Evolutionary conservation across 1,140 invertebrate genomes (phyloP), one percentile per base, ranked within the genome.

Genomic region (Ceratosolen solmsi): DNA sequence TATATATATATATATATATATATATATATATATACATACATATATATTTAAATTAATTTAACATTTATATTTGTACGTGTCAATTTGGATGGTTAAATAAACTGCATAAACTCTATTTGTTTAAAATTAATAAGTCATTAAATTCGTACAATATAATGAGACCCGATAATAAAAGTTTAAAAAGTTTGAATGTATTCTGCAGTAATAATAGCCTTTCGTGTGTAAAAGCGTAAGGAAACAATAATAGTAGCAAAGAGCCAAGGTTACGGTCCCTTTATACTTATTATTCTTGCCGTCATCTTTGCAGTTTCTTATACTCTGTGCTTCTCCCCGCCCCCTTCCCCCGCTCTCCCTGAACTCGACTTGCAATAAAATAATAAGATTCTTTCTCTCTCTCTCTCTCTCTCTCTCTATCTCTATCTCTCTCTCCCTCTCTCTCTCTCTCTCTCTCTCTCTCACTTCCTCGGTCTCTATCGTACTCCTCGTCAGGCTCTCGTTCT

Each of bases 281-380:
- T 60, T 60, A 54, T 79, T 46, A 54, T 46, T 30, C 25, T 60
- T 60, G 30, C 4, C 49, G 54, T 75, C 17, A 74, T 80, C 25
- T 33, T 65, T 41, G 11, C 38, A n/a, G 5, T 4, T 56, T 15
- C 51, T 74, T 74, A 33, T 38, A 72, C 46, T 51, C 11, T 13
- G n/a, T 5, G 25, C 15, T 73, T 54, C 63, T 25, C 33, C 36
- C 46, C 22, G 51, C n/a, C n/a, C 20, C 41, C 33, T 17, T 22
- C 15, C 46, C 58, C 9, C 82, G 75, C 80, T 71, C 84, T 65
- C 84, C 82, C 84, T 86, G 86, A 89, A 90, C 87, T 86, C 86
- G 87, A 88, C 88, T 86, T 82, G 83, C 86, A 89, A 90, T 90
- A 89, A 89, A 88, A 89, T 89, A 88, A 86, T 88, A 90, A 89